These are phyloP conservation scores for Ceratothoa steindachneri DNA, from an alignment of 2,888 invertebrate genomes.

Conservation along the genomic window DNA sequence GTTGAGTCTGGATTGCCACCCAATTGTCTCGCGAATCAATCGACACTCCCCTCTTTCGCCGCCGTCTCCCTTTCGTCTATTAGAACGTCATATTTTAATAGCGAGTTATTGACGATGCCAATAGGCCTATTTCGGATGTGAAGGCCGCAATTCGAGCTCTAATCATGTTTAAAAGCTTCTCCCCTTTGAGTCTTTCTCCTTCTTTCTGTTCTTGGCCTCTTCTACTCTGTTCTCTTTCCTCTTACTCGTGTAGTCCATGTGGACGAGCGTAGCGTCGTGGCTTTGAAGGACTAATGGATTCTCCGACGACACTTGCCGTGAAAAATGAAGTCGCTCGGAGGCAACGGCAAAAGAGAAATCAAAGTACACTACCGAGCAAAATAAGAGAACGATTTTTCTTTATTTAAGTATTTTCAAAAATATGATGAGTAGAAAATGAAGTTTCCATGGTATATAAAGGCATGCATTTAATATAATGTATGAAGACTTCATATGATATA, in stretches of 20 bases:
- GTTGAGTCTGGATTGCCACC: no score
- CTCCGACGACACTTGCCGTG: not conserved
- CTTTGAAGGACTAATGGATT: conserved; percentile 5
- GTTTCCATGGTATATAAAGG: no score
- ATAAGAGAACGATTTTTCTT: no score
- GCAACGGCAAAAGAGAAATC: not conserved
- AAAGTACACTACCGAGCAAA: no score
- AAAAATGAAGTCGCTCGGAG: not conserved
- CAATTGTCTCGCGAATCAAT: no score
- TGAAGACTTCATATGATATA: no score
- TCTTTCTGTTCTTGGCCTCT: no score
- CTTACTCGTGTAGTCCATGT: not conserved
- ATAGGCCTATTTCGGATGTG: conserved; percentile 4
- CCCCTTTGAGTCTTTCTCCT: no score
- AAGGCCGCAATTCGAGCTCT: not conserved
- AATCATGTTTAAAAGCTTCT: conserved; percentile 10
- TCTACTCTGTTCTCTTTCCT: not conserved
- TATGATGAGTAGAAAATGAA: no score
- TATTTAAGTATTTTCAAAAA: no score
- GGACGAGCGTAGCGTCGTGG: not conserved
- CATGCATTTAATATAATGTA: no score
- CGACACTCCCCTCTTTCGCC: not conserved
- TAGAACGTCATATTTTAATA: conserved; percentile 4
- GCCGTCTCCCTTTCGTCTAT: not conserved
- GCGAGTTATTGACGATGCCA: conserved; percentile 2